These are phyloP conservation scores for Rutpela maculata DNA, from an alignment of 2,888 invertebrate genomes.

Conservation along the genomic window DNA sequence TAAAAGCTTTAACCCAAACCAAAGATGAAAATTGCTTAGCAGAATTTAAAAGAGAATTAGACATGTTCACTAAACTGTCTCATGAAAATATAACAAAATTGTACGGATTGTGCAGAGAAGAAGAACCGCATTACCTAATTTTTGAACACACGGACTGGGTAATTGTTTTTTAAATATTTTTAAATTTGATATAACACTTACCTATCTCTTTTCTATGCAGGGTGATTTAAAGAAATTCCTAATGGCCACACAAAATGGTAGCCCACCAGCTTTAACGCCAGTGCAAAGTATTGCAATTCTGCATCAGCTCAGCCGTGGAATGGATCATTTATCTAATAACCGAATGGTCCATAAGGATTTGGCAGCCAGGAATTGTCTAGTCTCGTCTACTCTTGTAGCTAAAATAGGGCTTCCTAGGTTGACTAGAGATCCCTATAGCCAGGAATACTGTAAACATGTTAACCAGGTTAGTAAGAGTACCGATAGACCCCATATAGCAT, in stretches of 20 bases:
- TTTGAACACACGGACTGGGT: constrained; percentile 96
- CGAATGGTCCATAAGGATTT: constrained; percentile 93
- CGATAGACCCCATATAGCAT: too few species aligned
- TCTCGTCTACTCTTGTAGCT: constrained; percentile 87
- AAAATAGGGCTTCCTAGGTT: constrained; percentile 90
- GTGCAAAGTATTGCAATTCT: constrained; percentile 82
- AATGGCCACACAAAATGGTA: constrained; percentile 78
- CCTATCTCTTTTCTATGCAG: constrained; percentile 73
- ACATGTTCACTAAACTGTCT: constrained; percentile 88
- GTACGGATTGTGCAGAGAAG: constrained; percentile 87
- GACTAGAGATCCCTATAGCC: constrained; percentile 89
- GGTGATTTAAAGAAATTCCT: constrained; percentile 95
- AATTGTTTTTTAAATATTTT: constrained; percentile 61
- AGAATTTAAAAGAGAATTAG: constrained; percentile 93
- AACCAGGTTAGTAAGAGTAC: constrained; percentile 78
- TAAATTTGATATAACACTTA: neutral
- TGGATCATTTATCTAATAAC: constrained; percentile 86
- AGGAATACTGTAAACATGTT: constrained; percentile 91
- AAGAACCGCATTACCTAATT: constrained; percentile 92
- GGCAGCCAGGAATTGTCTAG: constrained; percentile 93
- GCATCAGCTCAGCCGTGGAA: constrained; percentile 87
- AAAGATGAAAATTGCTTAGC: constrained; percentile 86
- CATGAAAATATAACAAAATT: constrained; percentile 89
- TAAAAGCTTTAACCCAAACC: constrained; percentile 85
- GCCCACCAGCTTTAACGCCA: constrained; percentile 80